These are phyloP conservation scores for Drosophila robusta DNA, from an alignment of 2,888 invertebrate genomes.

Conservation along the genomic window DNA sequence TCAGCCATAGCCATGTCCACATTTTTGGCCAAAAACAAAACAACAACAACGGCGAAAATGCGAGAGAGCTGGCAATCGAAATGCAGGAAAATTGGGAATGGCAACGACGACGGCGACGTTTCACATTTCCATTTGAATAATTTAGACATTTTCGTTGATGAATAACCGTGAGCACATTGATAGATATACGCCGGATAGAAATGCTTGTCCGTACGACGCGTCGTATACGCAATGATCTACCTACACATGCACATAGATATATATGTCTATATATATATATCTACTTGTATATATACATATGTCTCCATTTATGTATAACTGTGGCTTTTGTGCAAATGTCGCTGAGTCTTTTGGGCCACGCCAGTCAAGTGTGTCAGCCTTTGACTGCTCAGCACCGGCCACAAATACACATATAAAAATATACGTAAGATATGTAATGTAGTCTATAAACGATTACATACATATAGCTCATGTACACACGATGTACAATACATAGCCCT, in stretches of 20 bases:
- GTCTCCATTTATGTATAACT: not conserved
- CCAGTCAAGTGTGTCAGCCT: slow-evolving; percentile 40
- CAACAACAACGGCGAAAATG: slow-evolving; percentile 29
- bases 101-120: slow-evolving; percentile 58
- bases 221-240: slow-evolving; percentile 49
- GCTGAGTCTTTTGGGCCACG: slow-evolving; percentile 17
- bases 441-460: not conserved
- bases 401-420: slow-evolving; percentile 9
- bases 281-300: not conserved
- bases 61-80: slow-evolving; percentile 16
- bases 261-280: not conserved
- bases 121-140: slow-evolving; percentile 81
- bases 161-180: slow-evolving; percentile 81
- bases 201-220: slow-evolving; percentile 25
- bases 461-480: not conserved
- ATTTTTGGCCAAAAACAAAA: slow-evolving; percentile 63
- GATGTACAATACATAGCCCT: slow-evolving; percentile 3
- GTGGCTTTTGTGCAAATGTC: slow-evolving; percentile 23
- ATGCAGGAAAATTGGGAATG: slow-evolving; percentile 17
- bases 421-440: not conserved
- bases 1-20: slow-evolving; percentile 60
- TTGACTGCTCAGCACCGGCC: slow-evolving; percentile 30
- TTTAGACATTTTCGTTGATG: slow-evolving; percentile 82
- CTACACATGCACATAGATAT: not conserved
- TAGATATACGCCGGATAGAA: slow-evolving; percentile 64